Percentiles rank a stretch among this genome's conserved stretches.
phyloP scores from a whole-genome alignment of 1,140 invertebrate species.

The Macrotrachela quadricornifera region DNA sequence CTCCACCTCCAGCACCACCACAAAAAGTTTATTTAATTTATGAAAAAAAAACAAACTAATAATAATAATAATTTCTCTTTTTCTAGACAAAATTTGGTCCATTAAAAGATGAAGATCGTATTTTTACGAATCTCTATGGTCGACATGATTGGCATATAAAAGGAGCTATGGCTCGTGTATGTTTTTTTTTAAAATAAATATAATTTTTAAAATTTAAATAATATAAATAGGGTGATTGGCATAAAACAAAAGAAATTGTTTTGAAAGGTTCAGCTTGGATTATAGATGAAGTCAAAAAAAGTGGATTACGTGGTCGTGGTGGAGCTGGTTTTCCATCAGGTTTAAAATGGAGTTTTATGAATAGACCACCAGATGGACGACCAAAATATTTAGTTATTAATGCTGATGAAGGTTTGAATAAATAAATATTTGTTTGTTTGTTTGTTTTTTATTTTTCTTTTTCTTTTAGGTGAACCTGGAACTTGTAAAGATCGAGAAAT shows the following conservation, averaged over 20 bases:
- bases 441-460: too few species aligned
- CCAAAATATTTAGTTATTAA: constrained; percentile 95
- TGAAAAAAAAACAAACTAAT: too few species aligned
- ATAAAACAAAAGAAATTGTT: constrained; percentile 92
- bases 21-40: too few species aligned
- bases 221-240: constrained; percentile 61
- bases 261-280: constrained; percentile 89
- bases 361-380: constrained; percentile 78
- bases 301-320: constrained; percentile 80
- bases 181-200: constrained; percentile 8
- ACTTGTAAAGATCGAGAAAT: constrained; percentile 98
- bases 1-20: too few species aligned
- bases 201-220: too few species aligned
- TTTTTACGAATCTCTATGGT: constrained; percentile 95
- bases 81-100: constrained; percentile 39
- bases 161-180: constrained; percentile 56
- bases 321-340: constrained; percentile 94
- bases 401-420: constrained; percentile 91
- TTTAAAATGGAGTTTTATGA: constrained; percentile 99
- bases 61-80: too few species aligned
- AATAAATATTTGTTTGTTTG: too few species aligned
- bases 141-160: constrained; percentile 88
- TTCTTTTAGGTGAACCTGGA: constrained; percentile 50
- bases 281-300: constrained; percentile 66
- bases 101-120: constrained; percentile 71